Evolutionary conservation across 1,140 invertebrate genomes (phyloP).

Genomic region (Halesus radiatus): DNA sequence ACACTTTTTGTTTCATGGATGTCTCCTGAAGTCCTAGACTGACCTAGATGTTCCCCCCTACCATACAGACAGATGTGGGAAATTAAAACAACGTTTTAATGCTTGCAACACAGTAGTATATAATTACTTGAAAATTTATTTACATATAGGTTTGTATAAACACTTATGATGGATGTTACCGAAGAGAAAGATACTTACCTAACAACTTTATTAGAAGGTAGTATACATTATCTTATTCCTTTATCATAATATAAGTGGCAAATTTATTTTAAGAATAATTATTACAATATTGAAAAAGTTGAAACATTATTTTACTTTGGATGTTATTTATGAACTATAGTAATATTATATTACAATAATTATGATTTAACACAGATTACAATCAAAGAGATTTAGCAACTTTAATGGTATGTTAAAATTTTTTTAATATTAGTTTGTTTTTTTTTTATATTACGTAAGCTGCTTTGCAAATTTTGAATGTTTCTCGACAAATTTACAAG

Average conservation of each 20-base stretch:
- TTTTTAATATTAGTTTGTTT: no score
- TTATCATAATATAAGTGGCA: neutral
- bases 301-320: neutral
- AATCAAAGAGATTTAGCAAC: no score
- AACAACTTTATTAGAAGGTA: neutral
- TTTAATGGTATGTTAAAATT: no score
- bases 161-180: neutral
- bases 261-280: slow-evolving; percentile 3
- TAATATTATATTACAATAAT: neutral
- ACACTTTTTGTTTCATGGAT: no score
- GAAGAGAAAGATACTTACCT: neutral
- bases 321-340: neutral
- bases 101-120: slow-evolving; percentile 17
- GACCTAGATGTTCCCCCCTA: no score
- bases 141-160: slow-evolving; percentile 6
- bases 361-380: neutral
- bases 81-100: neutral
- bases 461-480: no score
- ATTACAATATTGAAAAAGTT: neutral
- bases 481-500: neutral
- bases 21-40: no score
- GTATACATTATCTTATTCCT: neutral
- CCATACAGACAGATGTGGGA: no score
- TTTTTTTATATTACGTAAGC: no score
- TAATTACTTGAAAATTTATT: slow-evolving; percentile 18